These are phyloP conservation scores for Hexactinellida sp. DNA, from an alignment of 37 sponge, comb jelly and placozoan genomes.

Conservation along the genomic window DNA sequence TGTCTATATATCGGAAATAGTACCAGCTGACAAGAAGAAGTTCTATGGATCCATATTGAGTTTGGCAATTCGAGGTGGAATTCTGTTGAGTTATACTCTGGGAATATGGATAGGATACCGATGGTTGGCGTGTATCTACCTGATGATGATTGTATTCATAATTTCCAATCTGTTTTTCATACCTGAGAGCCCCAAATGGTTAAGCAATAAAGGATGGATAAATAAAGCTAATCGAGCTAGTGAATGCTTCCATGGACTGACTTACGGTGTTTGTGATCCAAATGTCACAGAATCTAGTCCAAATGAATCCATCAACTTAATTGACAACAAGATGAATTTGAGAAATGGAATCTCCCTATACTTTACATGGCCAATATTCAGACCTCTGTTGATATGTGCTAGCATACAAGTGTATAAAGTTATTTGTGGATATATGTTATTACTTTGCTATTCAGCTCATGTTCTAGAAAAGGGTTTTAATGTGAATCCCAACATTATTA, in stretches of 20 bases:
- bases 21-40: background rate
- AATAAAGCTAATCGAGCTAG: background rate
- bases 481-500: background rate
- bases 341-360: background rate
- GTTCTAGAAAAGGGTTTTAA: background rate
- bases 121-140: background rate
- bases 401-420: background rate
- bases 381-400: background rate
- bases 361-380: background rate
- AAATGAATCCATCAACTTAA: background rate
- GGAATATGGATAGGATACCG: background rate
- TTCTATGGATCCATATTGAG: background rate
- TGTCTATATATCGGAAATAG: background rate
- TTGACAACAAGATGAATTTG: background rate
- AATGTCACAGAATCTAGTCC: too few species aligned
- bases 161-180: background rate
- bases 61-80: background rate
- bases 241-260: background rate
- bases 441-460: background rate
- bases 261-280: too few species aligned
- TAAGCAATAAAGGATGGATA: background rate
- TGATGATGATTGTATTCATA: background rate
- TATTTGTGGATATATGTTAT: background rate
- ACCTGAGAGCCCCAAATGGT: background rate
- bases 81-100: background rate